Base-by-base conservation (phyloP, 2,113 vertebrate species). In the Triplophysa rosa region DNA sequence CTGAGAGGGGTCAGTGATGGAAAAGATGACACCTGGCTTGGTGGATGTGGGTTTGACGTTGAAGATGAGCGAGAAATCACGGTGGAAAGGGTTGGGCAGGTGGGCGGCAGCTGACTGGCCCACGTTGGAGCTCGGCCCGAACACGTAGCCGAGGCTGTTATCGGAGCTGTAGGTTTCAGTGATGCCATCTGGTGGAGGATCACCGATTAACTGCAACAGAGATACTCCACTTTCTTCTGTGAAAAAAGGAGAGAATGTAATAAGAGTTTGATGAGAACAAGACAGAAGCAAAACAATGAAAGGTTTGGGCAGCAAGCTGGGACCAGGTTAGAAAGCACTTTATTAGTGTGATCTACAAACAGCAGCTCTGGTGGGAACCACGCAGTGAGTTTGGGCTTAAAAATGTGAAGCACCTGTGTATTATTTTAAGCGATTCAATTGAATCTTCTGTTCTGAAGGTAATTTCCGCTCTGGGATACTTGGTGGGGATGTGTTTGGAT, bases 31-130 rank as follows among this genome's bases (percentile, higher is more conserved):
- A 0, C 96, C 96, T 0, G 93, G 92, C 0, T 70, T 70, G 13
- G 89, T 61, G 0, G 93, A 90, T 23, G 92, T 93, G 10, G 97
- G 94, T 78, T 93, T 94, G 72, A 98, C 80, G 70, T 93, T 89
- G 86, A 97, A 95, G 4, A 95, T 90, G 64, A 99, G 90, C 0
- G 96, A 93, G 64, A 99, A 99, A 91, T 96, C 93, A 1, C 90
- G 87, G 90, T 94, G 96, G 90, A 98, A 97, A 0, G 94, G 91
- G 83, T 69, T 94, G 0, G 96, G 94, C 62, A 99, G 83, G 83
- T 96, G 94, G 67, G 93, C 90, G 0, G 88, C 93, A 0, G 97
- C 97, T 86, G 93, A 91, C 82, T 95, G 95, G 16, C 97, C 95
- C 0, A 93, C 91, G 84, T 92, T 94, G 86, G 94, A 90, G 0